Base-by-base conservation (phyloP, 1,140 invertebrate species). In the Trichonephila clavata region DNA sequence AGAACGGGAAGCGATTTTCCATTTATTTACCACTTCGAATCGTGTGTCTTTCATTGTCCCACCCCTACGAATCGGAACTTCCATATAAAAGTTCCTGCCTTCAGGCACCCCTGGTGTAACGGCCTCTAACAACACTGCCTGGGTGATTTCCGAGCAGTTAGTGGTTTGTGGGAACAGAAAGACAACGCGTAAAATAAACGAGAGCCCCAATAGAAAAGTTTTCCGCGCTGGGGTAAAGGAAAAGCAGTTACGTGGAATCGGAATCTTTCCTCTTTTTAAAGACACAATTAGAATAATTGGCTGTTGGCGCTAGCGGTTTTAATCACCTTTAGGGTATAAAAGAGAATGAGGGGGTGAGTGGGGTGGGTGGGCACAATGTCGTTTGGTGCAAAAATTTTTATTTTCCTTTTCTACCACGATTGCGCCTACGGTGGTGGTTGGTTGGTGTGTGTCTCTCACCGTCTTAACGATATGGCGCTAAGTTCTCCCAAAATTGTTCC, bases 211-310 rank as follows among this genome's bases (percentile, higher is more conserved):
- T 60, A 92, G 81, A 92, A 86, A 92, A 92, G 63, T 91, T 92
- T 92, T 16, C 57, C 43, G 18, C 63, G 77, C 65, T 77, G 63
- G 63, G 50, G 88, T 71, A 57, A 59, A 80, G 57, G 57, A 71
- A 63, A 81, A 86, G 92, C 92, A 93, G 92, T 93, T 88, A 87
- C 89, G 27, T 18, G 65, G 63, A 80, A 27, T 88, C 65, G 86
- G 50, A 93, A 93, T 93, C 92, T 81, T 92, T 92, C 90, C 81
- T 88, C 91, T 92, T 93, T 93, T 93, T 92, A 80, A 93, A 93
- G 92, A 86, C 63, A 93, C 92, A 93, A 93, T 93, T 93, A 93
- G 92, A 93, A 93, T 93, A 93, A 93, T 93, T 93, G 92, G 92
- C 84, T 93, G 92, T 87, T 87, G 92, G 92, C 50, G 84, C 92